Evolutionary conservation across 2,797 vertebrate genomes (phyloP).

Genomic region (Poeciliopsis presidionis): DNA sequence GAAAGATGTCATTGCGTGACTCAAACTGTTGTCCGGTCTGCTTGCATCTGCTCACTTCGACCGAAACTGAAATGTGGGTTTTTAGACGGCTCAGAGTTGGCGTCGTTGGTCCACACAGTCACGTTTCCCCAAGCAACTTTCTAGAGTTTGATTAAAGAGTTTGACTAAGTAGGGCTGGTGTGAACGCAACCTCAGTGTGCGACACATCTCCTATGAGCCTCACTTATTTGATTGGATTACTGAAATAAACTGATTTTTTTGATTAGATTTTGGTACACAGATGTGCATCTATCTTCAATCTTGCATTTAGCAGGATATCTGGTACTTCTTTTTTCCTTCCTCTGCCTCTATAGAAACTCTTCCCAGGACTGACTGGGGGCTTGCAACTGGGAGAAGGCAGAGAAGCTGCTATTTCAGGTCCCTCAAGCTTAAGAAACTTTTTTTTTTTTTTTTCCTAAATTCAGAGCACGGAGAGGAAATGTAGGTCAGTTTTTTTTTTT

Average conservation of each 20-base stretch:
- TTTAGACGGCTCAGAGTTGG: no score
- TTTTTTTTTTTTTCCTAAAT: conserved; percentile 36
- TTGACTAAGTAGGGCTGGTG: no score
- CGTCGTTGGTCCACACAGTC: no score
- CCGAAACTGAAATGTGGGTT: no score
- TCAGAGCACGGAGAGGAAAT: conserved; percentile 62
- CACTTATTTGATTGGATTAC: not conserved
- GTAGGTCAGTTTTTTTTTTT: conserved; percentile 63
- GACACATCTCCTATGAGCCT: not conserved
- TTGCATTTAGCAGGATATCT: not conserved
- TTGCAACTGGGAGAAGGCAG: conserved; percentile 32
- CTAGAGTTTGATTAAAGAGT: no score
- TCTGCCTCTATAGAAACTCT: conserved; percentile 6
- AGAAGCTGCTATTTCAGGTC: conserved; percentile 53
- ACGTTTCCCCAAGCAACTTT: no score
- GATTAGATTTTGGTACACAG: not conserved
- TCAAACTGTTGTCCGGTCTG: no score
- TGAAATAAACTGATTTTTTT: not conserved
- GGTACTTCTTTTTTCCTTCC: not conserved
- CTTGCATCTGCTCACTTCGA: no score
- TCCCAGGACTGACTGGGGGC: not conserved
- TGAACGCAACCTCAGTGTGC: not conserved
- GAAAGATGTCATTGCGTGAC: no score
- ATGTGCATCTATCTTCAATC: not conserved
- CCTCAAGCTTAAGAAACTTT: conserved; percentile 42